A percentile compares a stretch with the other conserved stretches of the same genome.
phyloP scores from a whole-genome alignment of 2,797 vertebrate genomes.

The Masticophis lateralis region DNA sequence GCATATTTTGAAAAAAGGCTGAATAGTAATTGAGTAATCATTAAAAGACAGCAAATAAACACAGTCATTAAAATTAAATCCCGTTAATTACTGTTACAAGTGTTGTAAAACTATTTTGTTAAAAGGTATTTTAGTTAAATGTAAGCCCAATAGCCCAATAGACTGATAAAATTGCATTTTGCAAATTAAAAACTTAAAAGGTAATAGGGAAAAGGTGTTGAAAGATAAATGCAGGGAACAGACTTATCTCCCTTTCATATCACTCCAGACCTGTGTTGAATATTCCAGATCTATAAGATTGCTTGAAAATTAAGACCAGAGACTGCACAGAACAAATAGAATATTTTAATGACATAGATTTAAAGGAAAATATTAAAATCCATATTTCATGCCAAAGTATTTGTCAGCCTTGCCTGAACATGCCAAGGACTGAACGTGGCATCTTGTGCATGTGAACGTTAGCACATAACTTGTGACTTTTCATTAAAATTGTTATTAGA shows the following conservation, averaged over 20 bases:
- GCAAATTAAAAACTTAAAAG: background rate
- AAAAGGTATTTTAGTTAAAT: background rate
- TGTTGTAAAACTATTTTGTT: background rate
- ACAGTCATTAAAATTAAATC: background rate
- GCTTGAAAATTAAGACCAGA: background rate
- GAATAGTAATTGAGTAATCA: background rate
- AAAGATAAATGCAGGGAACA: background rate
- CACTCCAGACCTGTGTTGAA: background rate
- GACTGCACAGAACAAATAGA: background rate
- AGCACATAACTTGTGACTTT: background rate
- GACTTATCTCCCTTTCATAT: background rate
- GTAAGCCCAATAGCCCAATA: background rate
- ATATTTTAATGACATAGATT: background rate
- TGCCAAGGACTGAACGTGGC: background rate
- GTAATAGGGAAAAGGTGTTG: background rate
- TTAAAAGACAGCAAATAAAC: background rate
- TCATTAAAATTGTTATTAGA: background rate
- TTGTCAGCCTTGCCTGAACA: background rate
- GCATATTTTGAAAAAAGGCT: background rate
- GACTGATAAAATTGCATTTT: background rate
- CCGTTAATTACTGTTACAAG: background rate
- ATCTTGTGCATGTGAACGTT: background rate
- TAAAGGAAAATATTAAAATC: background rate
- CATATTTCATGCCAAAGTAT: background rate
- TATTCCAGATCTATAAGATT: background rate